Evolutionary conservation across 2,797 vertebrate genomes (phyloP).

Genomic region (Xerus rutilus): DNA sequence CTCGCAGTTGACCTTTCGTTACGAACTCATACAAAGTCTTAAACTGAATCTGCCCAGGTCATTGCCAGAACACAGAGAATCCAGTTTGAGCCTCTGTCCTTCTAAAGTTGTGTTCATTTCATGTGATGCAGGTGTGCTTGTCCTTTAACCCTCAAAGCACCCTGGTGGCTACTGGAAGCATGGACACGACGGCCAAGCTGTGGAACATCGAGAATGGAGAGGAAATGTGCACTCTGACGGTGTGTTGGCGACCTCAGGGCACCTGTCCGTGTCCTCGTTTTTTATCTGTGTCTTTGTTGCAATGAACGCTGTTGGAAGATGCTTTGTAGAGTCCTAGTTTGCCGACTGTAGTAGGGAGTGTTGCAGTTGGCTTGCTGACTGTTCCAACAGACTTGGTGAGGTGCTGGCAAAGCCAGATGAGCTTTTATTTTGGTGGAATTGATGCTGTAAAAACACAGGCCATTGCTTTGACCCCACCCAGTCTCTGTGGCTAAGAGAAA

Average conservation of each 20-base stretch:
- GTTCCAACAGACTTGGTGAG: background rate
- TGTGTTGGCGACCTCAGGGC: slow-evolving; percentile 81
- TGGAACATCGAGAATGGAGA: slow-evolving; percentile 95
- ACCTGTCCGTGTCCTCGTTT: too few relatives aligned
- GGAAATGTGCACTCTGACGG: slow-evolving; percentile 92
- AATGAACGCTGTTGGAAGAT: background rate
- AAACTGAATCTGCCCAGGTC: background rate
- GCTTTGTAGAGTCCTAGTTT: background rate
- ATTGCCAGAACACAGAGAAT: background rate
- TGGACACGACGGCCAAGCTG: slow-evolving; percentile 95
- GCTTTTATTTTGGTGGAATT: background rate
- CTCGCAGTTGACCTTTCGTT: background rate
- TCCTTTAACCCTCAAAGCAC: slow-evolving; percentile 97
- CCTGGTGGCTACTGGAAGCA: slow-evolving; percentile 96
- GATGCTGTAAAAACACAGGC: background rate
- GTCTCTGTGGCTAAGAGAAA: background rate
- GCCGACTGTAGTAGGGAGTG: background rate
- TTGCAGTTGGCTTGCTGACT: background rate
- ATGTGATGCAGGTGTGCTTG: slow-evolving; percentile 93
- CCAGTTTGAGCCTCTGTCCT: background rate
- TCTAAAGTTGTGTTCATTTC: slow-evolving; percentile 56
- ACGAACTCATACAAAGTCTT: background rate
- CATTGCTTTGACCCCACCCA: background rate
- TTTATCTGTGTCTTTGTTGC: background rate
- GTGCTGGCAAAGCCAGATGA: background rate